phyloP scores from a whole-genome alignment of 2,888 invertebrate genomes.

The Leistus spinibarbis region DNA sequence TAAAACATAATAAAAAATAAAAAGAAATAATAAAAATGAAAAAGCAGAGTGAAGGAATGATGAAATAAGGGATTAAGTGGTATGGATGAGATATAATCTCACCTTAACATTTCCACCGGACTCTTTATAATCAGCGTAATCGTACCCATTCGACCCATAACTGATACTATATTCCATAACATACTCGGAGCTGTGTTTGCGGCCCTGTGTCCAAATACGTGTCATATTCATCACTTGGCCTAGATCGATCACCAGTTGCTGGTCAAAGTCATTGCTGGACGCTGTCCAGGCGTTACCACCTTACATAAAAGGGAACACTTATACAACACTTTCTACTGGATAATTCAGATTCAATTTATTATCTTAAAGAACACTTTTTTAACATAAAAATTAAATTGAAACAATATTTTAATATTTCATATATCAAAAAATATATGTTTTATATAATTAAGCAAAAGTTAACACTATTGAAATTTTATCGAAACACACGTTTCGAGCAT shows the following conservation, averaged over 20 bases:
- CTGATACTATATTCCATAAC: conserved; percentile 93
- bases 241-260: conserved; percentile 89
- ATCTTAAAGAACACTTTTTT: too few species aligned
- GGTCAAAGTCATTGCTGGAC: conserved; percentile 87
- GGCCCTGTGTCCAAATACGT: conserved; percentile 86
- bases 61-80: not conserved
- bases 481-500: too few species aligned
- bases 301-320: conserved; percentile 54
- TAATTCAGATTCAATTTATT: not conserved
- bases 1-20: not conserved
- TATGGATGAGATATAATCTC: conserved; percentile 52
- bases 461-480: too few species aligned
- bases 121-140: conserved; percentile 89
- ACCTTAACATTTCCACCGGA: conserved; percentile 90
- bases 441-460: too few species aligned
- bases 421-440: too few species aligned
- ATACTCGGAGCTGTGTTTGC: conserved; percentile 87
- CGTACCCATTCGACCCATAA: conserved; percentile 89
- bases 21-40: not conserved
- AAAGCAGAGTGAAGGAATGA: not conserved
- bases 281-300: conserved; percentile 94
- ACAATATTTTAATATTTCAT: too few species aligned
- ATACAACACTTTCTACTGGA: not conserved
- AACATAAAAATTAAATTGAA: too few species aligned
- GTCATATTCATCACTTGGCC: conserved; percentile 88